Conservation (phyloP, 2,113 vertebrate species). For the Eubucco bourcierii region DNA sequence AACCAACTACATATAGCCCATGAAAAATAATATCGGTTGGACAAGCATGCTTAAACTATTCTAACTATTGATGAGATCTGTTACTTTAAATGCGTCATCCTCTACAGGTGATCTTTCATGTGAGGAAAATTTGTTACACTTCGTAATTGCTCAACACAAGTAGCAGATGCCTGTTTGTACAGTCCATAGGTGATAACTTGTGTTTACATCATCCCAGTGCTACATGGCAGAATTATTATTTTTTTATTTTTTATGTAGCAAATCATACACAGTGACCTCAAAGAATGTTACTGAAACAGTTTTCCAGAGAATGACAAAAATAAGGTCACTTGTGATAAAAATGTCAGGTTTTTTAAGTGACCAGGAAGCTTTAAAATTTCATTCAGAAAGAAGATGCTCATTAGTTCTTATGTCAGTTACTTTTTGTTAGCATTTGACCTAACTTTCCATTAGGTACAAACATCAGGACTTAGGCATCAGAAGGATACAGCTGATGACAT, state of each 20-base stretch:
- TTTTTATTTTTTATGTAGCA: background rate
- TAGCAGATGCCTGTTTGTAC: background rate
- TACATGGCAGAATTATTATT: background rate
- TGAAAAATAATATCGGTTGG: background rate
- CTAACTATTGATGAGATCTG: background rate
- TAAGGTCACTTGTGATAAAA: background rate
- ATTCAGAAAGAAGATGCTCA: background rate
- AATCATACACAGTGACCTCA: background rate
- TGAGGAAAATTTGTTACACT: background rate
- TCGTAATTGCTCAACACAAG: background rate
- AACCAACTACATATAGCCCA: background rate
- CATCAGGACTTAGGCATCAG: background rate
- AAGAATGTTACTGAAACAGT: background rate
- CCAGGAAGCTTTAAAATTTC: background rate
- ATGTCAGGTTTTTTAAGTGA: background rate
- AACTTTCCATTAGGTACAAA: background rate
- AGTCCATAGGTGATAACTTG: background rate
- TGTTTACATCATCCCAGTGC: background rate
- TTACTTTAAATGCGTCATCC: background rate
- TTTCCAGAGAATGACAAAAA: background rate
- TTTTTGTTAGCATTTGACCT: background rate
- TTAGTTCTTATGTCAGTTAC: background rate
- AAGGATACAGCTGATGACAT: background rate
- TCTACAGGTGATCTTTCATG: background rate
- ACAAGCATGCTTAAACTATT: background rate